Conservation (phyloP, 2,113 vertebrate species). For the Nothocercus nigrocapillus region DNA sequence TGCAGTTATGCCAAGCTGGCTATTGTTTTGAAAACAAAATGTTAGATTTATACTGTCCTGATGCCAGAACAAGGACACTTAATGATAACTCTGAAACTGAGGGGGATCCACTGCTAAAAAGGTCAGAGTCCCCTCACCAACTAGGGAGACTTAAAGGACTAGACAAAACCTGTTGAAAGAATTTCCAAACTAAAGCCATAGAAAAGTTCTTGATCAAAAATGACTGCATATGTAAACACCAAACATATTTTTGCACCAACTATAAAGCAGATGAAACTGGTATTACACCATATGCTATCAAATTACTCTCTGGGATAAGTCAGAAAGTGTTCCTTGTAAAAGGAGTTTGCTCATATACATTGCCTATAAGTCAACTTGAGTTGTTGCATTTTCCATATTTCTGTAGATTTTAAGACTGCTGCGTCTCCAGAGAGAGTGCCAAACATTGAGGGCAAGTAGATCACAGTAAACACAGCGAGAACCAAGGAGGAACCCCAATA, state of each 20-base stretch:
- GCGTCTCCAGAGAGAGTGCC: not conserved
- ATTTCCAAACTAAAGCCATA: constrained; percentile 24
- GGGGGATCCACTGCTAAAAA: not conserved
- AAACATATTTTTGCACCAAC: not conserved
- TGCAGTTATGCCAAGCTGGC: not conserved
- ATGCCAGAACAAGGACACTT: not conserved
- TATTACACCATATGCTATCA: not conserved
- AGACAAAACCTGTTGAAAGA: not conserved
- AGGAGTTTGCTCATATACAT: not conserved
- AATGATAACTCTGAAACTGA: not conserved
- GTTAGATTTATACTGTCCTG: not conserved
- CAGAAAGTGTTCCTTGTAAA: not conserved
- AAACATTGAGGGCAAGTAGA: not conserved
- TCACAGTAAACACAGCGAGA: not conserved
- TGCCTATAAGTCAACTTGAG: not conserved
- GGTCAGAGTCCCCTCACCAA: not conserved
- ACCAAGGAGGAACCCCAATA: not conserved
- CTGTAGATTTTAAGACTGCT: not conserved
- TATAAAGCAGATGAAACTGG: not conserved
- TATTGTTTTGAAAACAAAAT: not conserved
- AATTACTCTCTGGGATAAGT: not conserved
- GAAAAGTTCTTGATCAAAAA: not conserved
- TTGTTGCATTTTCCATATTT: not conserved
- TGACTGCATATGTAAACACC: not conserved
- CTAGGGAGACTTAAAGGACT: not conserved